Evolutionary conservation across 1,140 invertebrate species (phyloP).

Genomic region (Phymastichus coffea): DNA sequence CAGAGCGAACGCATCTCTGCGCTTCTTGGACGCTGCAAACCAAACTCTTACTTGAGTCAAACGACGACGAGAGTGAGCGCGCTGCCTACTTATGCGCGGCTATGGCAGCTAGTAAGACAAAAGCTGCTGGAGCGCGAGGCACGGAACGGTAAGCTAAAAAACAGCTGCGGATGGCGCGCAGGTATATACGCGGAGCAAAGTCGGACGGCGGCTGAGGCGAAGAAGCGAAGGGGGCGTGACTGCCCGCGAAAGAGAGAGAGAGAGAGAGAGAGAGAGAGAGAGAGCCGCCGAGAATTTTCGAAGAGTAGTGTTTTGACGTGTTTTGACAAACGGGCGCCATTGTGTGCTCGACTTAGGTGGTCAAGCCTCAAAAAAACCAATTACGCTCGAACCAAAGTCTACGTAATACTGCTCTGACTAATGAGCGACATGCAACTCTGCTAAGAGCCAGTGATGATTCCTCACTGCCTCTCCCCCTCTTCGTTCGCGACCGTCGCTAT

Average conservation of each 20-base stretch:
- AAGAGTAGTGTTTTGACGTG: constrained; percentile 54
- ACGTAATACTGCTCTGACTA: too few relatives aligned
- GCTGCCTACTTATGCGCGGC: too few relatives aligned
- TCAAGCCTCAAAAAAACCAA: constrained; percentile 32
- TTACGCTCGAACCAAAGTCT: constrained; percentile 24
- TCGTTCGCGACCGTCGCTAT: neutral
- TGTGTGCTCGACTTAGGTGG: constrained; percentile 52
- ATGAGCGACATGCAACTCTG: too few relatives aligned
- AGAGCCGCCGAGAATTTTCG: too few relatives aligned
- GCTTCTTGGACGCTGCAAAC: too few relatives aligned
- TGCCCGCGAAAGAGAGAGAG: too few relatives aligned
- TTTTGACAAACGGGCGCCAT: constrained; percentile 57
- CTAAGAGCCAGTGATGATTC: constrained; percentile 16
- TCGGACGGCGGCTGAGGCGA: constrained; percentile 35
- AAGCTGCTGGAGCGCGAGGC: neutral
- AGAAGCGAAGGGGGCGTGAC: constrained; percentile 44
- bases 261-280: too few relatives aligned
- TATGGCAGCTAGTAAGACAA: too few relatives aligned
- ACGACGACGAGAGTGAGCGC: too few relatives aligned
- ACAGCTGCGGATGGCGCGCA: neutral
- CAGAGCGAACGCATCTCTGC: too few relatives aligned
- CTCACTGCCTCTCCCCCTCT: constrained; percentile 3
- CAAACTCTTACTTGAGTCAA: too few relatives aligned
- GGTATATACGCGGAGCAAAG: neutral
- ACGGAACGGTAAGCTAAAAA: neutral